phyloP scores from a whole-genome alignment of 2,113 vertebrate genomes.

The Mystacornis crossleyi region DNA sequence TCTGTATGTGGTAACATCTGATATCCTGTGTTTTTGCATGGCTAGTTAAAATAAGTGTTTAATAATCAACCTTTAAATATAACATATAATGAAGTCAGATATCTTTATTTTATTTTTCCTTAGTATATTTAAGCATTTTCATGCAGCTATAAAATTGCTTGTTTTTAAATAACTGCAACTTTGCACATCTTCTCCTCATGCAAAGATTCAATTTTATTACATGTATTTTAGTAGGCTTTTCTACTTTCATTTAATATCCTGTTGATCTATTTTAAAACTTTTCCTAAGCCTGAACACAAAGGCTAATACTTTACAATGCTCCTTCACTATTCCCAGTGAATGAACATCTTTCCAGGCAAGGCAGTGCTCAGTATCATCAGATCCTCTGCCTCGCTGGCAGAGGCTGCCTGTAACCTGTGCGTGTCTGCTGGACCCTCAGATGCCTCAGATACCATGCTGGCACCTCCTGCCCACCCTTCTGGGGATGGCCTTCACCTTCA shows the following conservation, averaged over 20 bases:
- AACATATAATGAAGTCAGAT: background rate
- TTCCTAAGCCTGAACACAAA: background rate
- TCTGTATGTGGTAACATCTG: background rate
- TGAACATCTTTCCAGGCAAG: background rate
- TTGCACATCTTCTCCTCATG: background rate
- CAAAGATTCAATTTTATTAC: background rate
- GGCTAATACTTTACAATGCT: background rate
- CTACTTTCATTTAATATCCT: background rate
- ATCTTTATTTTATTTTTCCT: background rate
- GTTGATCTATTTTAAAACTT: background rate
- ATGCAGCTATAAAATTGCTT: background rate
- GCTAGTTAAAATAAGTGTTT: background rate
- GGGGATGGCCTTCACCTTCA: background rate
- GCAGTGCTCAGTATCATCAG: fast-evolving
- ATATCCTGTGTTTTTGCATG: background rate
- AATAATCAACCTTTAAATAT: background rate
- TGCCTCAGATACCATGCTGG: background rate
- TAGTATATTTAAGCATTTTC: background rate
- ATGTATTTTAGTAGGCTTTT: background rate
- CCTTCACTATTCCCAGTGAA: background rate
- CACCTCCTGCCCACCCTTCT: background rate
- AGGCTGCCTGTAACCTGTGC: background rate
- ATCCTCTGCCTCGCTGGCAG: background rate
- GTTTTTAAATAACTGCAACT: background rate
- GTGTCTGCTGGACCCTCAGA: background rate